Evolutionary conservation across 2,113 vertebrate species (phyloP).

Genomic region (Pelobates fuscus): DNA sequence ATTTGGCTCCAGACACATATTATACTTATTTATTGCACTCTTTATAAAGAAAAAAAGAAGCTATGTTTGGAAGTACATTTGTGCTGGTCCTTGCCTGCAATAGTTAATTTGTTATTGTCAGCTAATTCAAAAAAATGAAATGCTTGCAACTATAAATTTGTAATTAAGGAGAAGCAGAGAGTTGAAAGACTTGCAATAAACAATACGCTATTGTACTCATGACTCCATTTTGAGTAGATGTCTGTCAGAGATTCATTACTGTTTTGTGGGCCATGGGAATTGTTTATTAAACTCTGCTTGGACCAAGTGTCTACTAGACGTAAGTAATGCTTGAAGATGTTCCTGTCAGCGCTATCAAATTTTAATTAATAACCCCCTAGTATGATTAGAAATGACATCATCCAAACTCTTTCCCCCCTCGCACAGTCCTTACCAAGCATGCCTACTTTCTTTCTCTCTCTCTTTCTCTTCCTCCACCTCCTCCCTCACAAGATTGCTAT

Average conservation of each 20-base stretch:
- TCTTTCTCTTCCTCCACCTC: conserved; percentile 77
- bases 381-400: conserved; percentile 46
- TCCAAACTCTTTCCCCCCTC: conserved; percentile 59
- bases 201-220: neutral
- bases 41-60: no score
- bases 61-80: no score
- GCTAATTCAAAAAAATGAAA: no score
- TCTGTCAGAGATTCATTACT: conserved; percentile 14
- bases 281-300: conserved; percentile 24
- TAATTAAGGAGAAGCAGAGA: neutral
- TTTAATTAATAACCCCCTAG: conserved; percentile 16
- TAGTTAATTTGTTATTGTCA: no score
- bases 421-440: conserved; percentile 80
- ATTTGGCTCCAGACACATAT: no score
- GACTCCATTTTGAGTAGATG: conserved; percentile 12
- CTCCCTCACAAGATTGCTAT: conserved; percentile 97
- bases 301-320: neutral
- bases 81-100: no score
- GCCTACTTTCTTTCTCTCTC: conserved; percentile 71
- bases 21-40: no score
- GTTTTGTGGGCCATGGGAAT: neutral
- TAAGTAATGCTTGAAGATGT: conserved; percentile 5
- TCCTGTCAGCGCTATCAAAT: conserved; percentile 15
- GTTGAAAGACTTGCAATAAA: neutral
- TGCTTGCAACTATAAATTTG: neutral